Base-by-base conservation (phyloP, 1,140 invertebrate genomes). In the Sarcophaga bullata region DNA sequence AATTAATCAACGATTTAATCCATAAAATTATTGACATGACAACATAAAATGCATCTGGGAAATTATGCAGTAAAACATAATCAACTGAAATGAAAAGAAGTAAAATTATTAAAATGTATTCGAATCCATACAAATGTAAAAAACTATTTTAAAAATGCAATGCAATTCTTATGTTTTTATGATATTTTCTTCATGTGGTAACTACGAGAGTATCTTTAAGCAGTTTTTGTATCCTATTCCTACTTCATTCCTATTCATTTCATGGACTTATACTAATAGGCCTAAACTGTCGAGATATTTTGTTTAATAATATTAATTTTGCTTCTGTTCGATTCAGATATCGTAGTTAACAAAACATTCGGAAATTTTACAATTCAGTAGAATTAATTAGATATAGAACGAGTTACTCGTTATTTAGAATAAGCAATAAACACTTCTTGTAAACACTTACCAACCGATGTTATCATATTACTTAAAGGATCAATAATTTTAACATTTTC, bases 31-130 rank as follows among this genome's bases (percentile, higher is more conserved):
- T 84, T 5, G 87, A 86, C 17, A 88, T 83, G 76, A 88, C 88
- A 86, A 89, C 89, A 80, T 89, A 89, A 72, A 89, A 89, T 10
- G 88, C 88, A 46, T 88, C 86, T 1, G 88, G 88, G 37, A 89
- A 89, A 73, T 89, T 88, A 81, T 88, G 84, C 6, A 89, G 86
- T 80, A 88, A 84, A 11, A 89, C 83, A 84, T 89, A 89, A 62
- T 89, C 85, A 58, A 89, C 88, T 89, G 46, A 0, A 84, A 83
- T 84, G 37, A 72, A 83, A 13, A 62, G 68, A 78, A 48, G 13
- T 68, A 4, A 37, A 37, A 37, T 37, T 4, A 37, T 37, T 37
- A 2, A 37, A 37, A 37, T 4, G 4, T 37, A 37, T 37, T 37
- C 25, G 25, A 4, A 37, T 37, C 25, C 19, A 11, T 17, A 68